These are phyloP conservation scores for Drosophila nigritarsus DNA, from an alignment of 2,888 invertebrate species.

Conservation along the genomic window DNA sequence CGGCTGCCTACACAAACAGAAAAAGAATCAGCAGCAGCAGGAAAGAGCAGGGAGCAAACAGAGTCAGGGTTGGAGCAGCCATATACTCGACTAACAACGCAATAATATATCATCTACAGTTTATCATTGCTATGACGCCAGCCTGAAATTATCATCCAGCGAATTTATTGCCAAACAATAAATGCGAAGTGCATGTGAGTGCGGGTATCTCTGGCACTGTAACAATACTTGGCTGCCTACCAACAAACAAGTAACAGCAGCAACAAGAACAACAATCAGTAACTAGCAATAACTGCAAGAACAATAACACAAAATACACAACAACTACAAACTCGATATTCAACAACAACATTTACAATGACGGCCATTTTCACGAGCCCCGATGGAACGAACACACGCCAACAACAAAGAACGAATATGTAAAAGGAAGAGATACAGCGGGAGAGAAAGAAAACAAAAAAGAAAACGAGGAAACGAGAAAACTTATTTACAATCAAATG, in stretches of 20 bases:
- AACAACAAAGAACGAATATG: conserved; percentile 24
- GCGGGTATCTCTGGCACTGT: conserved; percentile 21
- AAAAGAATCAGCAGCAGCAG: conserved; percentile 32
- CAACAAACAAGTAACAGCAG: conserved; percentile 41
- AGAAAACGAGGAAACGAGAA: neutral
- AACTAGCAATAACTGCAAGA: conserved; percentile 27
- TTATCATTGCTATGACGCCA: conserved; percentile 83
- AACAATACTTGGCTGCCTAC: conserved; percentile 54
- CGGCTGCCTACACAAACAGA: conserved; percentile 53
- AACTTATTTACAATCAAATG: conserved; percentile 29
- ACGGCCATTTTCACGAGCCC: conserved; percentile 64
- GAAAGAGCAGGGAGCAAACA: neutral
- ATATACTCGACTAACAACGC: conserved; percentile 76
- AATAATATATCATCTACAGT: conserved; percentile 83
- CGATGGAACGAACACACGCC: conserved; percentile 41
- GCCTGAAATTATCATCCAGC: conserved; percentile 82
- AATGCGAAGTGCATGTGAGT: conserved; percentile 58
- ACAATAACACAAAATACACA: conserved; percentile 15
- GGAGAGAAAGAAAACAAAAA: neutral
- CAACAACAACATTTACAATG: conserved; percentile 47
- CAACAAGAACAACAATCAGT: conserved; percentile 23
- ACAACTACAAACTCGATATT: conserved; percentile 11
- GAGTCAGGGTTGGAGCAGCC: conserved; percentile 28
- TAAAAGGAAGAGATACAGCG: neutral
- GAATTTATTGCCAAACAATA: conserved; percentile 82